Evolutionary conservation across 2,113 vertebrate genomes (phyloP).

Genomic region (Maccullochella peelii): DNA sequence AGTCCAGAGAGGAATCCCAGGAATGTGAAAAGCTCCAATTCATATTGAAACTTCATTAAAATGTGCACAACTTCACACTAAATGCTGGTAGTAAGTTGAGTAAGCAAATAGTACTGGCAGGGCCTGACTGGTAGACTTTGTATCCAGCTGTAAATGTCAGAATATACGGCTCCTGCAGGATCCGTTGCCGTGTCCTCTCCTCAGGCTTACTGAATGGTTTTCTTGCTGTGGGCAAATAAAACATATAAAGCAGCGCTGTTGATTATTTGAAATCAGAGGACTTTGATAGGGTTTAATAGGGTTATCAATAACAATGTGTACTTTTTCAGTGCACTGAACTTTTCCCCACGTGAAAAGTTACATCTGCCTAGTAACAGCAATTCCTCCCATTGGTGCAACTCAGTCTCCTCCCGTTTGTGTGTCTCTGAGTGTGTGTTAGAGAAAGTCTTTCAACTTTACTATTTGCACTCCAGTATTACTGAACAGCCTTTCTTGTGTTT

Average conservation of each 20-base stretch:
- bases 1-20: slow-evolving; percentile 85
- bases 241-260: neutral
- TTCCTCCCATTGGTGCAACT: slow-evolving; percentile 88
- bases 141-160: neutral
- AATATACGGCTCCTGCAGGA: neutral
- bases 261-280: slow-evolving; percentile 27
- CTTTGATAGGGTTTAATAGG: slow-evolving; percentile 15
- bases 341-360: slow-evolving; percentile 78
- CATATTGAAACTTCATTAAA: slow-evolving; percentile 82
- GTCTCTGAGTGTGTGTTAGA: slow-evolving; percentile 21
- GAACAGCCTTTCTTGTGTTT: neutral
- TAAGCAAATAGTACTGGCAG: neutral
- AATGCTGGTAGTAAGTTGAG: neutral
- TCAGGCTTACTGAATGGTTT: neutral
- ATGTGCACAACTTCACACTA: slow-evolving; percentile 46
- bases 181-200: neutral
- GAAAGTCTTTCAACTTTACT: slow-evolving; percentile 37
- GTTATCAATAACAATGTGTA: slow-evolving; percentile 55
- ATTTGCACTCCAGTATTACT: neutral
- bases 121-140: neutral
- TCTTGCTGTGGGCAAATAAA: neutral
- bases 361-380: slow-evolving; percentile 94
- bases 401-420: slow-evolving; percentile 83
- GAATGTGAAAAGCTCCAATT: slow-evolving; percentile 87
- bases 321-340: slow-evolving; percentile 61